Evolutionary conservation across 2,888 invertebrate species (phyloP), one percentile per base, ranked within the genome.

Genomic region (Lomographa bimaculata): DNA sequence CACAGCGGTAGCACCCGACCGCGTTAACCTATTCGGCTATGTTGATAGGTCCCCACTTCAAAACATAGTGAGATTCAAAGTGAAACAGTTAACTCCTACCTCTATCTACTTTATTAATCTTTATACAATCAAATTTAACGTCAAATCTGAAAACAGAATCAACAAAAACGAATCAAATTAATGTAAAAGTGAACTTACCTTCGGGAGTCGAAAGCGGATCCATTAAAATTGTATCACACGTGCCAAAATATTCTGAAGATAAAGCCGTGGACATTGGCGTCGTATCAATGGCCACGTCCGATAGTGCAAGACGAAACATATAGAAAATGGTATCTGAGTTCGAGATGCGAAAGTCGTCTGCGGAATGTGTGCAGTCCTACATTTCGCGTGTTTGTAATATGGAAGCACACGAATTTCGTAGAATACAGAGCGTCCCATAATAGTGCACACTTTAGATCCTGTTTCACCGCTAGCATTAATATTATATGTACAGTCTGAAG

Each of bases 161-260:
- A 32, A 45, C 33, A 41, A 14, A 50, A 41, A 53, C 23, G 48
- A 56, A 63, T 53, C 46, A 49, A 55, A 64, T 57, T 65, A 67
- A 63, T 60, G 53, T 53, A 62, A 60, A 62, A 68, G 57, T 71
- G 62, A 67, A 78, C 83, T 83, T 81, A 83, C 83, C 83, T 83
- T 81, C 48, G 28, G 40, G 49, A 49, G 50, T 28, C 45, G 58
- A 43, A 36, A 36, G 36, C n/a, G 64, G 62, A 58, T 63, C 52
- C 68, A 60, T 64, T 57, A 45, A 60, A 70, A 60, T 66, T 28
- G 33, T 64, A 65, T 76, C 83, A 83, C 83, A 75, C 65, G 72
- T 75, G 69, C 64, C 68, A 71, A 68, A 78, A 68, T 64, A 67
- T 62, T 74, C 59, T 71, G 66, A 68, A 76, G 54, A 61, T 54